Base-by-base conservation (phyloP, 2,113 vertebrate genomes). In the Pterocles orientalis region DNA sequence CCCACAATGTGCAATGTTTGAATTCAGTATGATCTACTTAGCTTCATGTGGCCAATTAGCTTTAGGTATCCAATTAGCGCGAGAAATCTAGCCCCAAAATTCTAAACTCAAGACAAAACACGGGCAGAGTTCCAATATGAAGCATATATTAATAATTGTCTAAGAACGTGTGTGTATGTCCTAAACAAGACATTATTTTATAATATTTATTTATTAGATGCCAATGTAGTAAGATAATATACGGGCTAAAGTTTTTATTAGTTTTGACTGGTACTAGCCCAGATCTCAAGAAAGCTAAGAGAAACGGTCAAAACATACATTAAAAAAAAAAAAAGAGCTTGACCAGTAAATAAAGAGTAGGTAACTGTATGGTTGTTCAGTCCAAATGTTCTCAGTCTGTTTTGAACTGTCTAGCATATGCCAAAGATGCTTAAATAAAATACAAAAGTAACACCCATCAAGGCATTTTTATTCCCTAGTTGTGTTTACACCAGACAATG, bases 91-190 rank as follows among this genome's bases (percentile, higher is more conserved):
- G 5, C 50, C 21, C 2, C n/a, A 36, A 9, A 50, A 48, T 93
- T 50, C 45, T 64, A 39, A 84, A 41, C 6, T 58, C 13, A 20
- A 86, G 68, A 14, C 18, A 28, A 80, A 72, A 45, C 17, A 56
- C 0, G 0, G 21, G 1, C 6, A 72, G 50, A 39, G 12, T 60
- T 91, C 28, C 0, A 1, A 7, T 58, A 28, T 53, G 33, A 76
- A 75, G 3, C 4, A 20, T 34, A 9, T 60, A 26, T 47, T 66
- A 31, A 36, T 82, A 66, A 43, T 36, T 75, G 6, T 28, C 12
- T 62, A 61, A 69, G 23, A 64, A 76, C 62, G 15, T 20, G 11
- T 23, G 31, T 36, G 28, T 18, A 33, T 7, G 23, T 76, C 25
- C 34, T 61, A 72, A 87, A 57, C 9, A 57, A 57, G 28, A 28